phyloP scores from a whole-genome alignment of 37 sponge, comb jelly and placozoan species.

The Beroe forskalii region DNA sequence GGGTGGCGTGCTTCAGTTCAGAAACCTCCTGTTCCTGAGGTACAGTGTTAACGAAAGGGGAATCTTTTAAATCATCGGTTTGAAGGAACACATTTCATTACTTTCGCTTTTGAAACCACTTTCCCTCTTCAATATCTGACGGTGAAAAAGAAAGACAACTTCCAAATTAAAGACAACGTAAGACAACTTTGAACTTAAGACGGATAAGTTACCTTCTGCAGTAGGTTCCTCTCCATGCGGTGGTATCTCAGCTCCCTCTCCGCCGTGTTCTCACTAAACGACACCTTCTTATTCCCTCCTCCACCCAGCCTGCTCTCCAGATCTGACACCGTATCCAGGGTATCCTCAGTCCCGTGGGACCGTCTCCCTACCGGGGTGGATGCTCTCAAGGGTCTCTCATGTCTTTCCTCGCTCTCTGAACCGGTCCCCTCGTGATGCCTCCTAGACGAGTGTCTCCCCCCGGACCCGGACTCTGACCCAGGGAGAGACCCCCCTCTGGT shows the following conservation, averaged over 20 bases:
- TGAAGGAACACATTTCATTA: too few species aligned
- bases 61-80: not conserved
- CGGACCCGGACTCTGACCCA: too few species aligned
- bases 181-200: too few species aligned
- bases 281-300: constrained; percentile 9
- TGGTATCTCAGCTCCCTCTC: not conserved
- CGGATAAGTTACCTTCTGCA: constrained; percentile 22
- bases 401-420: too few species aligned
- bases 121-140: too few species aligned
- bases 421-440: too few species aligned
- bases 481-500: not conserved
- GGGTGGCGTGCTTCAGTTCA: constrained; percentile 1
- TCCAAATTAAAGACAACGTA: too few species aligned
- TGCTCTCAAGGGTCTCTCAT: too few species aligned
- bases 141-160: too few species aligned
- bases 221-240: constrained; percentile 6
- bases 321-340: constrained; percentile 9
- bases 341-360: constrained; percentile 2
- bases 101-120: too few species aligned
- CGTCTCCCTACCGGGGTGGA: too few species aligned
- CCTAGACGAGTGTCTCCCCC: too few species aligned
- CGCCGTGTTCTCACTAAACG: constrained; percentile 30
- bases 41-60: not conserved
- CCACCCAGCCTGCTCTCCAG: not conserved
- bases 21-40: constrained; percentile 26